phyloP scores from a whole-genome alignment of 2,797 vertebrate genomes.

The Danio aesculapii region DNA sequence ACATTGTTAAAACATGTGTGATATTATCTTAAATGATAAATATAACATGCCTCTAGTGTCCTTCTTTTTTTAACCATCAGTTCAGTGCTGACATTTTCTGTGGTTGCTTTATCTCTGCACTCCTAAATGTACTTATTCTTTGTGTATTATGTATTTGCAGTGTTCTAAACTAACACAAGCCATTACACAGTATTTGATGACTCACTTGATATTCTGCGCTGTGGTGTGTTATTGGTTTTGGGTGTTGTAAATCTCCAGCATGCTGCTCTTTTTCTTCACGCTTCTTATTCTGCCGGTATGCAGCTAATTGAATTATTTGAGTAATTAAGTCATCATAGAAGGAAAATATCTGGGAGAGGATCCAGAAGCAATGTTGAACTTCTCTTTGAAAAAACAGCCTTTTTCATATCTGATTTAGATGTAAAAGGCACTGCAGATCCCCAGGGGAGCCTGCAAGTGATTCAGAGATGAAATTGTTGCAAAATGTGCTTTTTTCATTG shows the following conservation, averaged over 20 bases:
- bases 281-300: conserved; percentile 28
- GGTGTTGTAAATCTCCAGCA: conserved; percentile 11
- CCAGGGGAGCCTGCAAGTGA: neutral
- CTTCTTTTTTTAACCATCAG: too few species aligned
- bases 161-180: neutral
- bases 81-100: too few species aligned
- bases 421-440: conserved; percentile 7
- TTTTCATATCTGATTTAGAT: conserved; percentile 36
- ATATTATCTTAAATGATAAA: too few species aligned
- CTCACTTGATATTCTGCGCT: neutral
- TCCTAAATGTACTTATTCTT: neutral
- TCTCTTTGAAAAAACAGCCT: conserved; percentile 35
- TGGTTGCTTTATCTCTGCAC: neutral
- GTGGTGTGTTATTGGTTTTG: neutral
- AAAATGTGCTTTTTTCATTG: conserved; percentile 8
- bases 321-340: conserved; percentile 50
- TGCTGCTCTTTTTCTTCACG: conserved; percentile 25
- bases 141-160: neutral
- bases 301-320: conserved; percentile 55
- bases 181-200: neutral
- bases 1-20: too few species aligned
- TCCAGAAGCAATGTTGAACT: conserved; percentile 54
- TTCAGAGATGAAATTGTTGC: neutral
- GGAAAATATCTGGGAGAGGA: conserved; percentile 50
- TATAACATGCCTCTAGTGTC: neutral